Conservation (phyloP, 2,113 vertebrate genomes). For the Callipepla squamata region DNA sequence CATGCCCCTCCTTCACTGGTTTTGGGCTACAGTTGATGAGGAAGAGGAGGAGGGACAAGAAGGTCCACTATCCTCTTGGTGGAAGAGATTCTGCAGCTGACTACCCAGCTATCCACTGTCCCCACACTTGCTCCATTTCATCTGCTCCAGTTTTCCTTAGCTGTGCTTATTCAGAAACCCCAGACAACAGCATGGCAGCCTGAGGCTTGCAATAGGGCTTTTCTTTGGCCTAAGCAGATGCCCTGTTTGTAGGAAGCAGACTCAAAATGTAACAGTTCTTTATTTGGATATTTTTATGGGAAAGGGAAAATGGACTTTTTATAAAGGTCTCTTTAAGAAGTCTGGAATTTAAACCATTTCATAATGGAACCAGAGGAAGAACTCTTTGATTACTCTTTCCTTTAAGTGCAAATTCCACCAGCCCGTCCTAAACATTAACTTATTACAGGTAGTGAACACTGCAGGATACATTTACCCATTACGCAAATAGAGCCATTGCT, state of each 20-base stretch:
- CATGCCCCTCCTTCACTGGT: background rate
- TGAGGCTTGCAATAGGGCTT: background rate
- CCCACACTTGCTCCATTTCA: constrained; percentile 24
- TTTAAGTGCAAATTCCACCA: constrained; percentile 40
- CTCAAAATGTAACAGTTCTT: background rate
- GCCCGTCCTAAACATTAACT: constrained; percentile 43
- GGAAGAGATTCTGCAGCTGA: constrained; percentile 5
- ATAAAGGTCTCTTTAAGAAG: background rate
- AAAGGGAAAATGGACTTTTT: background rate
- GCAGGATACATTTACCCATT: constrained; percentile 56
- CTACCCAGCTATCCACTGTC: background rate
- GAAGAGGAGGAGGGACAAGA: background rate
- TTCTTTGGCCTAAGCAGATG: background rate
- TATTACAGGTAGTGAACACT: constrained; percentile 55
- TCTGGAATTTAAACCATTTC: background rate
- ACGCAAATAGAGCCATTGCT: constrained; percentile 52
- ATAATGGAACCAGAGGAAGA: background rate
- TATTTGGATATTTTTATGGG: background rate
- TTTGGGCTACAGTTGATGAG: background rate
- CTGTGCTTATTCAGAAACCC: constrained; percentile 39
- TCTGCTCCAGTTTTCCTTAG: background rate
- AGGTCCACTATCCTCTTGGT: background rate
- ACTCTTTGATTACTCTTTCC: constrained; percentile 24
- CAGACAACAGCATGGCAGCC: constrained; percentile 1
- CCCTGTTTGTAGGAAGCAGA: background rate